Evolutionary conservation across 2,113 vertebrate genomes (phyloP).

Genomic region (Verasper variegatus): DNA sequence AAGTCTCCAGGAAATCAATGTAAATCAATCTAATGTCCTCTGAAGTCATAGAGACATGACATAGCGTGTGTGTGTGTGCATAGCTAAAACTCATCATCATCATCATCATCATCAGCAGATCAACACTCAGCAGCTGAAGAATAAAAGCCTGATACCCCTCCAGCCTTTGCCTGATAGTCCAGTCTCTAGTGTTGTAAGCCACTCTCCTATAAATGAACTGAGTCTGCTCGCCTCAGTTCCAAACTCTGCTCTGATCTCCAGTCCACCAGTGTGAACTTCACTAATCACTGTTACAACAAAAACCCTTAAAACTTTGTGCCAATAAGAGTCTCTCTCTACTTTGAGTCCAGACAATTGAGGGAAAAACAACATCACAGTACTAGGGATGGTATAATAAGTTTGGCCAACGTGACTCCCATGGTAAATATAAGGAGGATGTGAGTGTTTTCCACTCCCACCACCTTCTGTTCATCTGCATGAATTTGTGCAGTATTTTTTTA

Average conservation of each 20-base stretch:
- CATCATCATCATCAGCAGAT: too few relatives aligned
- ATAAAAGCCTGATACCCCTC: too few relatives aligned
- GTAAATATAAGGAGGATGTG: background rate
- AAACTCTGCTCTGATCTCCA: background rate
- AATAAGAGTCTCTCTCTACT: background rate
- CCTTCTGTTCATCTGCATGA: slow-evolving; percentile 12
- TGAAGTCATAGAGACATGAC: too few relatives aligned
- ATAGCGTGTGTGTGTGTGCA: background rate
- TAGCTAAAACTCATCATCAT: too few relatives aligned
- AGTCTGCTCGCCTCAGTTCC: background rate
- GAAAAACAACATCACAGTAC: too few relatives aligned
- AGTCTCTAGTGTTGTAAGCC: too few relatives aligned
- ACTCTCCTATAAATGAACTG: background rate
- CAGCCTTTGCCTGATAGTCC: too few relatives aligned
- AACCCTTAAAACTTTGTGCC: background rate
- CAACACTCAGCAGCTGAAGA: too few relatives aligned
- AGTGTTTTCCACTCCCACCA: background rate
- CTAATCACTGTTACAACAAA: background rate
- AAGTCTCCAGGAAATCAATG: too few relatives aligned
- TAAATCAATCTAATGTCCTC: too few relatives aligned
- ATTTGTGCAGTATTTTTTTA: slow-evolving; percentile 20
- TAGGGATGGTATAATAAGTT: too few relatives aligned
- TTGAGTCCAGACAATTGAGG: background rate
- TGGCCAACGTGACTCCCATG: too few relatives aligned
- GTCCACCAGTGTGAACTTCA: background rate